Percentiles rank a stretch among this genome's conserved stretches.
Conservation (phyloP, 2,888 invertebrate genomes). For the Pseudoips prasinana region DNA sequence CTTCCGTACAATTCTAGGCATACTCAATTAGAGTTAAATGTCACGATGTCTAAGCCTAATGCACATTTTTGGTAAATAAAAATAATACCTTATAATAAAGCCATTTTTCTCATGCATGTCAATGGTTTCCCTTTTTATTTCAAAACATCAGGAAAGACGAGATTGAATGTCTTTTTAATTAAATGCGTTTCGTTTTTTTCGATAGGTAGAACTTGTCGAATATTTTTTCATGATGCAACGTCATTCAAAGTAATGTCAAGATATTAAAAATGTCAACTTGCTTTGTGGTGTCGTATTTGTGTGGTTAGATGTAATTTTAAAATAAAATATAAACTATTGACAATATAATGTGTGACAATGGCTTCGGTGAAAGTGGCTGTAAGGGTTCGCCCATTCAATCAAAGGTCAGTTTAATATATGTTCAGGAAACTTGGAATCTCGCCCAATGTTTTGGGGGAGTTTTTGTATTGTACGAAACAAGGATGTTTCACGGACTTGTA, state of each 20-base stretch:
- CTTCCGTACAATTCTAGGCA: no score
- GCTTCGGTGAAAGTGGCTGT: constrained; percentile 96
- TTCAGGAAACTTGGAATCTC: constrained; percentile 24
- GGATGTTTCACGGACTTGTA: constrained; percentile 40
- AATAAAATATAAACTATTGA: constrained; percentile 51
- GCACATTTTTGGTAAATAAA: no score
- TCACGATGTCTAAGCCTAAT: no score
- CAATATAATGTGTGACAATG: constrained; percentile 85
- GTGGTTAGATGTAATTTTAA: constrained; percentile 62
- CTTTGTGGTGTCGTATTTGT: constrained; percentile 63
- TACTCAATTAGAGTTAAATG: no score
- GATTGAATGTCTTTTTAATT: no score
- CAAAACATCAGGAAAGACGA: no score
- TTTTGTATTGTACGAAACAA: constrained; percentile 33
- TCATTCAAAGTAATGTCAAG: constrained; percentile 28
- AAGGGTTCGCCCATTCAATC: constrained; percentile 94
- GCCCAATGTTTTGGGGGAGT: constrained; percentile 41
- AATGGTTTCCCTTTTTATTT: no score
- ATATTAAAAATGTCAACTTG: constrained; percentile 56
- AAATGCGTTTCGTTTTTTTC: no score
- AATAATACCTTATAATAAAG: no score
- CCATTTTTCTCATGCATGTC: no score
- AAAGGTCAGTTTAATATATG: constrained; percentile 83
- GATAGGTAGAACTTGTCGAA: no score
- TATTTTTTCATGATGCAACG: constrained; percentile 20